Evolutionary conservation across 1,140 invertebrate genomes (phyloP), one percentile per base, ranked within the genome.

Genomic region (Drosophila triauraria): DNA sequence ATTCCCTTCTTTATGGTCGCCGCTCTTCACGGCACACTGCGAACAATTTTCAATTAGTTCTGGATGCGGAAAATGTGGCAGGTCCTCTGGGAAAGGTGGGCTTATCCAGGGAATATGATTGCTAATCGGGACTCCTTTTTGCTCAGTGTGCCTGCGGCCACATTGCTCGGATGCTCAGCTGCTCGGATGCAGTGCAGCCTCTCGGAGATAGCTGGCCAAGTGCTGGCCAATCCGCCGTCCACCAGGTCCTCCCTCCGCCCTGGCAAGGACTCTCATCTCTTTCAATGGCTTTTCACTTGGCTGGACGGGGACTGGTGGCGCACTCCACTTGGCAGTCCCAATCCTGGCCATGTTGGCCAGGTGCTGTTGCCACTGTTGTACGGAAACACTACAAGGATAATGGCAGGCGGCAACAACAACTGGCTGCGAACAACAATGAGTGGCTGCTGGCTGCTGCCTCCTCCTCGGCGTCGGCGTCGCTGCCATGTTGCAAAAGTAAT

Each of bases 401-500:
- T 71, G 74, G 60, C 61, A 59, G 44, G 44, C 43, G 27, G 47
- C 81, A 83, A 71, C 71, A 83, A 76, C 59, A 44, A 62, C 57
- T 46, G 61, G 25, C 64, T 78, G 60, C 60, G 64, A 32, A 57
- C 80, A 82, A 78, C 75, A 82, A 78, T 80, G 47, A 57, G 60
- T 74, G 59, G 68, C 75, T 78, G 65, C 65, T 35, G 30, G 30
- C 25, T 25, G 27, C 5, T 30, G 27, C 27, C 27, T 30, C 32
- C 32, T 32, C 8, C 59, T 53, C 30, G 27, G n/a, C 50, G 58
- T 53, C 30, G 27, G n/a, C 50, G 58, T 69, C 48, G 56, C 56
- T 79, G 80, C 64, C 71, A 70, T 84, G 80, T 78, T 83, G 80
- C 76, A 87, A 88, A 80, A 80, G 76, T 87, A 88, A 87, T 87